phyloP scores from a whole-genome alignment of 2,888 invertebrate genomes.

The Drosophila mulleri region DNA sequence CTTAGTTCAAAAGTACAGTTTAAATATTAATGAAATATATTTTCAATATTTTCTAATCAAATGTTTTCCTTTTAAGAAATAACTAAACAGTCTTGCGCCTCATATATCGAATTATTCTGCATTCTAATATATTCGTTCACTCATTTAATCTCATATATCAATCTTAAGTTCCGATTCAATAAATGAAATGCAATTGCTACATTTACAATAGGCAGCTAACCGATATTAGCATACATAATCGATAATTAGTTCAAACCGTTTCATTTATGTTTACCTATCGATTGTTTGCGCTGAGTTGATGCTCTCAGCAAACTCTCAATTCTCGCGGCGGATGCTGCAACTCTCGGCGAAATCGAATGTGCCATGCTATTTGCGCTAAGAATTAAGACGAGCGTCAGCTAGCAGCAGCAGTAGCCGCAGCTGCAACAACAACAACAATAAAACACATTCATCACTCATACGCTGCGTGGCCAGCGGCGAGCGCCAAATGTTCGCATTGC shows the following conservation, averaged over 20 bases:
- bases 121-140: too few relatives aligned
- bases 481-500: constrained; percentile 56
- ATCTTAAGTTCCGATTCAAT: too few relatives aligned
- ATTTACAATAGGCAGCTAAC: not conserved
- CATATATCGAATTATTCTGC: too few relatives aligned
- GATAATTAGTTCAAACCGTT: not conserved
- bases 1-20: too few relatives aligned
- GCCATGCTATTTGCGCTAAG: constrained; percentile 51
- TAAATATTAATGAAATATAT: too few relatives aligned
- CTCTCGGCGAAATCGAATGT: constrained; percentile 70
- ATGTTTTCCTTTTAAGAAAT: too few relatives aligned
- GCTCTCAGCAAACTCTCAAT: constrained; percentile 6
- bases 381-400: constrained; percentile 56
- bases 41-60: too few relatives aligned
- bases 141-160: too few relatives aligned
- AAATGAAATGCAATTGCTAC: not conserved
- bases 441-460: constrained; percentile 68
- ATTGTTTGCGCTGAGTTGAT: constrained; percentile 1
- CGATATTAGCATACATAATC: too few relatives aligned
- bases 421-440: constrained; percentile 29
- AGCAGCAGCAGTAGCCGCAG: constrained; percentile 24
- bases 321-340: constrained; percentile 42
- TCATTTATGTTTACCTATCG: not conserved
- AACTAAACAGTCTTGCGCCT: too few relatives aligned
- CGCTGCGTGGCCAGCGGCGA: constrained; percentile 50